Evolutionary conservation across 2,888 invertebrate species (phyloP).

Genomic region (Apotomis capreana): DNA sequence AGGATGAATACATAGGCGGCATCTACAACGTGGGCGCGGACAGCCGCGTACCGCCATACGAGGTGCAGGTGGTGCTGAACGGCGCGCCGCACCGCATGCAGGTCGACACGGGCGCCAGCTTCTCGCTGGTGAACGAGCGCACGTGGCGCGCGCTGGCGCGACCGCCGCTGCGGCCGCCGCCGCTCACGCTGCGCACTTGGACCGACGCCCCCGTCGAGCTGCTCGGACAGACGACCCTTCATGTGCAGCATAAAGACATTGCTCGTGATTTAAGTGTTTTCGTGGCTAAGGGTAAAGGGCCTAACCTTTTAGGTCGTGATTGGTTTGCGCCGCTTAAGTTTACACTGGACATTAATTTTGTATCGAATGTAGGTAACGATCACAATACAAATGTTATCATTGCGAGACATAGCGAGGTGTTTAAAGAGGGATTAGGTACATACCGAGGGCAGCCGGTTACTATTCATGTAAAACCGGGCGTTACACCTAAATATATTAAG

Average conservation of each 20-base stretch:
- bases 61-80: no score
- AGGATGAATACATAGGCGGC: conserved; percentile 4
- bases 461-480: conserved; percentile 48
- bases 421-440: conserved; percentile 47
- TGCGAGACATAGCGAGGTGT: conserved; percentile 42
- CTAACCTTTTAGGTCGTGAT: conserved; percentile 43
- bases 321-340: conserved; percentile 41
- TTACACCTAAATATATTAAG: no score
- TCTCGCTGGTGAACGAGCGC: no score
- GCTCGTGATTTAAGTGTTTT: conserved; percentile 35
- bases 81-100: no score
- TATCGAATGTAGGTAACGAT: neutral
- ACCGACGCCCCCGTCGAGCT: conserved; percentile 42
- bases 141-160: no score
- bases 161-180: conserved; percentile 26
- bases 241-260: conserved; percentile 38
- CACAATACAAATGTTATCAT: conserved; percentile 12
- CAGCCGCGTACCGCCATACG: no score
- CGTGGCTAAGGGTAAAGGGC: conserved; percentile 39
- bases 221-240: conserved; percentile 39
- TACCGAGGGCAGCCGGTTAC: conserved; percentile 44
- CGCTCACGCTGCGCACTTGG: conserved; percentile 43
- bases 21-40: no score
- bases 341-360: conserved; percentile 32
- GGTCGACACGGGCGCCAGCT: no score